phyloP scores from a whole-genome alignment of 1,140 invertebrate species.

The Zeugodacus cucurbitae region DNA sequence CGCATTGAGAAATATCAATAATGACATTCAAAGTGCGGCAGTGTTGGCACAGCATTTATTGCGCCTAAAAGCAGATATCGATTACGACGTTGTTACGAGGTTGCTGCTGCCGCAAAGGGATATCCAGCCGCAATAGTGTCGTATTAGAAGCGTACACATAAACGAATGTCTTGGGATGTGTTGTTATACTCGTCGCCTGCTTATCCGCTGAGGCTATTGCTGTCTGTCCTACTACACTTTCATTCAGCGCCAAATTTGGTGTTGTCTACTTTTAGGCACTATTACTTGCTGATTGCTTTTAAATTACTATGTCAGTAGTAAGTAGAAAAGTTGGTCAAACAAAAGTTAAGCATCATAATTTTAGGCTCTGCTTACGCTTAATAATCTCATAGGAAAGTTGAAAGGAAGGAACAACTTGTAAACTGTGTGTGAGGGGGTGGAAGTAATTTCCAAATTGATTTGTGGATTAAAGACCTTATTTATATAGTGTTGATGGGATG shows the following conservation, averaged over 20 bases:
- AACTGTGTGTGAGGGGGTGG: neutral
- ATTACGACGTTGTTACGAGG: neutral
- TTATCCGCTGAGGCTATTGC: neutral
- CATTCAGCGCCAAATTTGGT: neutral
- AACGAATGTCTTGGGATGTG: neutral
- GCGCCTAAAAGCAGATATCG: neutral
- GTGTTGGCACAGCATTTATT: neutral
- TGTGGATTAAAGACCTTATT: neutral
- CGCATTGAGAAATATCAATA: neutral
- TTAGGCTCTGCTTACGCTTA: neutral
- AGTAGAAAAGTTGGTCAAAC: neutral
- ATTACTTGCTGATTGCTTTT: neutral
- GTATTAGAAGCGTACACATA: neutral
- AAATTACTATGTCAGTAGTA: neutral
- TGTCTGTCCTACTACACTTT: neutral
- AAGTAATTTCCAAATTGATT: neutral
- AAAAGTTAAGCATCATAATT: constrained; percentile 3
- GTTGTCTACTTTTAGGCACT: neutral
- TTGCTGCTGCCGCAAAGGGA: neutral
- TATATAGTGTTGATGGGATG: neutral
- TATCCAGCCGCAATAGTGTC: neutral
- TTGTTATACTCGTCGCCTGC: neutral
- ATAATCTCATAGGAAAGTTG: neutral
- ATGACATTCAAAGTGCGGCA: neutral
- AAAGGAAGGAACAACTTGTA: neutral